Evolutionary conservation across 2,113 vertebrate species (phyloP), one percentile per base, ranked within the genome.

Genomic region (Acanthisitta chloris): DNA sequence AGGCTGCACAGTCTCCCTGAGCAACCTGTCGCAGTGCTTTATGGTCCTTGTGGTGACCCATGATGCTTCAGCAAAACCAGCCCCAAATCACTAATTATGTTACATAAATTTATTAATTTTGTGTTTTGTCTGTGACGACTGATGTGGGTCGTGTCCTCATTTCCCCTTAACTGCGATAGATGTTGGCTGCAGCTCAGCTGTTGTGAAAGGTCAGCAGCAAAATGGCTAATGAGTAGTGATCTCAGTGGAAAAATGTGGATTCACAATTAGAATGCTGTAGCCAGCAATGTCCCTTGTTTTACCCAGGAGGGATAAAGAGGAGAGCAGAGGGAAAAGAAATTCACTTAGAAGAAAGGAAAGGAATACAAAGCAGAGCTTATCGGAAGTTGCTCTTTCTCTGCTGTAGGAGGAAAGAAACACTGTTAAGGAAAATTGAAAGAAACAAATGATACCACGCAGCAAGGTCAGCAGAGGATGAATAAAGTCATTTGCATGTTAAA

Each of bases 401-500:
- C 65, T 55, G 2, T 54, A 52, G 28, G 66, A 83, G 82, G 62
- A 74, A 93, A 85, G 66, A 82, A 85, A 91, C 54, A 33, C 24
- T 58, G 49, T 34, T 58, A 69, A 90, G 74, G 67, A 81, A 88
- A 93, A 83, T 69, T 29, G 67, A 80, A 92, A 92, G 86, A 89
- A 97, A 94, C 23, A 94, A 85, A 64, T 82, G 55, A 84, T 70
- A 66, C 34, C 64, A 46, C 0, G 0, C 74, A 96, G 88, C 34
- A 85, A 92, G 55, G 38, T 62, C 57, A 61, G 33, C 34, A 74
- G 71, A 92, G 67, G 88, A 92, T 66, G 58, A 54, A 86, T 89
- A 80, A 82, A 92, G 43, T 38, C 31, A 88, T 83, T 58, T 91
- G 57, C 77, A 73, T 33, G 36, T 89, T 93, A 57, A 94, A 96